Conservation (phyloP, 2,113 vertebrate species). For the Antechinus flavipes region DNA sequence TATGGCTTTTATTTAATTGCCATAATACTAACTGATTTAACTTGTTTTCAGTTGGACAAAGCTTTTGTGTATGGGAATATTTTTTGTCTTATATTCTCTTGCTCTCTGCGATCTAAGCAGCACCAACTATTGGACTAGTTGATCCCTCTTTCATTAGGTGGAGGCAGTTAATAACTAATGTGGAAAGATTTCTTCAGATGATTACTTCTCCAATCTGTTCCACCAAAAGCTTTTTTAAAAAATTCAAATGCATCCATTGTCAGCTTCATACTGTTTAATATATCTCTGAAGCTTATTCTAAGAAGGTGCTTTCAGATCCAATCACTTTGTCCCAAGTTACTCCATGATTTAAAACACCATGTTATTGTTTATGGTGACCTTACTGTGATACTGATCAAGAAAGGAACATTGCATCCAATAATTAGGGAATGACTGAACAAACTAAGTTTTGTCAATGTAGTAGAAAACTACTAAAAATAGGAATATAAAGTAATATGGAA, state of each 20-base stretch:
- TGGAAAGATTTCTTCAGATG: background rate
- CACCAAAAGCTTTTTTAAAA: background rate
- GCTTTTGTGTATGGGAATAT: background rate
- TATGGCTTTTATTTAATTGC: background rate
- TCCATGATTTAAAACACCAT: slow-evolving; percentile 43
- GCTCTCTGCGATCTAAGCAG: background rate
- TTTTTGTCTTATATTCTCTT: background rate
- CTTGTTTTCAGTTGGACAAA: background rate
- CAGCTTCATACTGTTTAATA: slow-evolving; percentile 46
- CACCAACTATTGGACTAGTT: background rate
- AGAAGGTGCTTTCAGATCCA: slow-evolving; percentile 48
- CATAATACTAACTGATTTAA: background rate
- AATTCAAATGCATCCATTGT: background rate
- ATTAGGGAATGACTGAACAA: background rate
- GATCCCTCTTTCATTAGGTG: background rate
- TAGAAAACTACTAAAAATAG: background rate
- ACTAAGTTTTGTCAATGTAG: background rate
- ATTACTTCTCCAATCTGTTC: background rate
- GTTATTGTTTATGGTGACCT: slow-evolving; percentile 58
- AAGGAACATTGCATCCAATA: slow-evolving; percentile 43
- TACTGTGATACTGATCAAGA: slow-evolving; percentile 47
- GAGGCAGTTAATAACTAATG: background rate
- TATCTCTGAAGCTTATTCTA: slow-evolving; percentile 61
- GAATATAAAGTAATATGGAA: background rate
- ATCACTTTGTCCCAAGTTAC: slow-evolving; percentile 12